Evolutionary conservation across 1,140 invertebrate species (phyloP).

Genomic region (Drosophila leontia): DNA sequence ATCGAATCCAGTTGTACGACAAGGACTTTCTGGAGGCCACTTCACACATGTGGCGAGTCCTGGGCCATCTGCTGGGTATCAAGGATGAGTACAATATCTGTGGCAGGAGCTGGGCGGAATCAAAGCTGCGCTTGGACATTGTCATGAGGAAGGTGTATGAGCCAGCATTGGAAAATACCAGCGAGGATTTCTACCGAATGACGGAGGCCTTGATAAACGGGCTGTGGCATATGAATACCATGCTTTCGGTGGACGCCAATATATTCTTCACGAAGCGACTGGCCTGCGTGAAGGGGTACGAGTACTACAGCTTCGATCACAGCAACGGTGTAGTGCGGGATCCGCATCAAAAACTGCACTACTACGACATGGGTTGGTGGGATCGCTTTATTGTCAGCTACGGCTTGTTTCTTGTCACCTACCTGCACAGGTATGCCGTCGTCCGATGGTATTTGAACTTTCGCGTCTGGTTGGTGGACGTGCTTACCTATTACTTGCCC

Average conservation of each 20-base stretch:
- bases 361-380: constrained; percentile 73
- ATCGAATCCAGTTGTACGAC: constrained; percentile 88
- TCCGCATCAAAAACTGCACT: constrained; percentile 62
- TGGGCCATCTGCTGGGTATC: constrained; percentile 92
- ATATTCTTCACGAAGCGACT: constrained; percentile 78
- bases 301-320: constrained; percentile 79
- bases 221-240: constrained; percentile 76
- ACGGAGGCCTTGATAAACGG: constrained; percentile 69
- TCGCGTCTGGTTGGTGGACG: constrained; percentile 64
- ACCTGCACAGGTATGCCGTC: constrained; percentile 69
- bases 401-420: constrained; percentile 72
- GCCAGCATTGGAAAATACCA: constrained; percentile 65
- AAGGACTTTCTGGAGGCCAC: constrained; percentile 90
- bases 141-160: constrained; percentile 70
- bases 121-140: constrained; percentile 67
- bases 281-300: constrained; percentile 74
- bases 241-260: constrained; percentile 66
- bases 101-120: constrained; percentile 67
- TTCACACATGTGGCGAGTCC: constrained; percentile 93
- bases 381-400: constrained; percentile 74
- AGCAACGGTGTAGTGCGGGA: constrained; percentile 30
- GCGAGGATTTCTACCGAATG: constrained; percentile 71
- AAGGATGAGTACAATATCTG: constrained; percentile 87
- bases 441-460: constrained; percentile 81
- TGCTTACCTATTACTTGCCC: constrained; percentile 78